Evolutionary conservation across 1,140 invertebrate genomes (phyloP), one percentile per base, ranked within the genome.

Genomic region (Pseudomyrmex concolor): DNA sequence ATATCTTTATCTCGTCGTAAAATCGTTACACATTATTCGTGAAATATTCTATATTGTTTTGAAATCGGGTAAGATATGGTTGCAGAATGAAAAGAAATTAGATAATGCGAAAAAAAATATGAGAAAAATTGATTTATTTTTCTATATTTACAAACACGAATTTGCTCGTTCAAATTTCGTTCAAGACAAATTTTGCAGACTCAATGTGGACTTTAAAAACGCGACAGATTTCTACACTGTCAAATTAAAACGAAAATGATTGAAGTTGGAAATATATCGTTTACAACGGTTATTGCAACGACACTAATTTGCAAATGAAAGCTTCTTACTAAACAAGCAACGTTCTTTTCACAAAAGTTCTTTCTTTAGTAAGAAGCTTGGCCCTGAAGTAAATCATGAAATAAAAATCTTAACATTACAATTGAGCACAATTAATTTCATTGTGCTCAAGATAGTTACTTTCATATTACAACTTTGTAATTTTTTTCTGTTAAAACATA

Each of bases 391-490:
- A 15, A 5, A 48, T 73, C 2, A 13, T 10, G 22, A 71, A 34
- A 22, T 72, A 45, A 45, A 72, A 73, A 0, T 34, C 13, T 13
- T 50, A 13, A 17, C 15, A 54, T 70, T 54, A 22, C 34, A 2
- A n/a, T n/a, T n/a, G n/a, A n/a, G n/a, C n/a, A n/a, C n/a, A 25
- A n/a, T 63, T 50, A 74, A 74, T 63, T 63, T 63, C 48, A 63
- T 74, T 50, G 22, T 17, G 67, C 55, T 66, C 25, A 8, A 62
- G 19, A 25, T 25, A 25, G 25, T 25, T 25, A 25, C 25, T 25
- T 25, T 25, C 25, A 25, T 25, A 25, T 34, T 34, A 34, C 5
- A 34, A 34, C 34, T 34, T 5, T 34, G 5, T 34, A 34, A 34
- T 34, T 34, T 34, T 5, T 34, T 34, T 34, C 34, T 5, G 34